phyloP scores from a whole-genome alignment of 1,140 invertebrate genomes.

The Saccostrea glomerata region DNA sequence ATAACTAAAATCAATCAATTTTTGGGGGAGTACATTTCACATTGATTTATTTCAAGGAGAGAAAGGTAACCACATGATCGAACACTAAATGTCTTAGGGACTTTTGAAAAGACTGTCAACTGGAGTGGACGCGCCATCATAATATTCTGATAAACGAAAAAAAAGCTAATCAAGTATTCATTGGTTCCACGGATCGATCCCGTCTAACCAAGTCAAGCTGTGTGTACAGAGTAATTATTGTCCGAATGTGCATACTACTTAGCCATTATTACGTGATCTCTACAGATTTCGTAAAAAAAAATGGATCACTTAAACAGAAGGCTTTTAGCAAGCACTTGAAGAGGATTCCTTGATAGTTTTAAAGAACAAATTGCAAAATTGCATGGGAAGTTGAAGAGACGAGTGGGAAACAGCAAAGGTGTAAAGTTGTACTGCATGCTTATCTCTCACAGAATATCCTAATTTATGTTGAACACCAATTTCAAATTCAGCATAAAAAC shows the following conservation, averaged over 20 bases:
- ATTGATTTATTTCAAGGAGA: neutral
- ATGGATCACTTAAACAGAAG: neutral
- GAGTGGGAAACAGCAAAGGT: neutral
- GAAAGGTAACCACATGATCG: neutral
- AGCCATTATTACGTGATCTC: neutral
- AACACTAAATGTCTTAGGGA: neutral
- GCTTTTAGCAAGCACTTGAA: neutral
- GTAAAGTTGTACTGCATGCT: neutral
- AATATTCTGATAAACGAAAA: slow-evolving; percentile 11
- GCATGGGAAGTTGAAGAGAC: neutral
- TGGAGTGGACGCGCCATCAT: neutral
- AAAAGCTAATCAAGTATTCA: slow-evolving; percentile 29
- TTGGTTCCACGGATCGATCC: slow-evolving; percentile 7
- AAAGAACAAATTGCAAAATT: neutral
- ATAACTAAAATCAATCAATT: neutral
- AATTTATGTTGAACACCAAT: neutral
- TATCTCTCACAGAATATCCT: neutral
- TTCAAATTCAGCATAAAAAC: neutral
- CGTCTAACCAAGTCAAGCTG: neutral
- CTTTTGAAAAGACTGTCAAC: neutral
- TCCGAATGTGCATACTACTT: neutral
- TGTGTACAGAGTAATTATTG: slow-evolving; percentile 19
- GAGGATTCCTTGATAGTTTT: neutral
- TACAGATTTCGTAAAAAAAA: neutral
- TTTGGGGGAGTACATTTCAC: neutral